phyloP scores from a whole-genome alignment of 37 sponge, comb jelly and placozoan genomes.

The Hormiphora californensis region DNA sequence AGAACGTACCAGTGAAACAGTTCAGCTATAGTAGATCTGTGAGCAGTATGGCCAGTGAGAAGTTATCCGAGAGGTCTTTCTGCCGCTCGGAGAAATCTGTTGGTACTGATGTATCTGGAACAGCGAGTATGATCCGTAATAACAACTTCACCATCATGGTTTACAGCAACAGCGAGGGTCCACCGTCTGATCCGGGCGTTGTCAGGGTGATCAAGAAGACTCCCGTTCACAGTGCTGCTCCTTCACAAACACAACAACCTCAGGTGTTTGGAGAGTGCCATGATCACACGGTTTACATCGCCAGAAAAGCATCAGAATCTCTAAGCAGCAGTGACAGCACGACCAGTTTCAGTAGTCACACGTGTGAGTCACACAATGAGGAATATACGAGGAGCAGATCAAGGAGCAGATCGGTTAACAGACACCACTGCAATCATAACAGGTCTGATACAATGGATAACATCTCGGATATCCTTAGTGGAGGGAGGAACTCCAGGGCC shows the following conservation, averaged over 20 bases:
- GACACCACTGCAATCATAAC: too few species aligned
- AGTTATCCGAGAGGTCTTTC: neutral
- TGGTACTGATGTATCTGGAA: constrained; percentile 38
- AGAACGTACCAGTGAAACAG: constrained; percentile 1
- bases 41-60: constrained; percentile 23
- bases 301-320: neutral
- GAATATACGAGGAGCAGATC: neutral
- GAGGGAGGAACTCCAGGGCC: too few species aligned
- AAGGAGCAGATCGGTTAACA: too few species aligned
- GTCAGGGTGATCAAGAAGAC: neutral
- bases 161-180: constrained; percentile 42
- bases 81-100: neutral
- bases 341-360: constrained; percentile 30
- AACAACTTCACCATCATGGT: constrained; percentile 54
- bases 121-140: constrained; percentile 24
- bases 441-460: constrained; percentile 50
- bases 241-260: neutral
- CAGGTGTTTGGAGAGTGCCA: neutral
- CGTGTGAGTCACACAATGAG: neutral
- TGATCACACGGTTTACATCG: neutral
- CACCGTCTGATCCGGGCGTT: too few species aligned
- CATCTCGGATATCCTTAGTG: constrained; percentile 35
- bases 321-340: neutral
- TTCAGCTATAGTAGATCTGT: constrained; percentile 10
- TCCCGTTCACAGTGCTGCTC: neutral